Conservation (phyloP, 2,113 vertebrate genomes). For the Centropus unirufus region DNA sequence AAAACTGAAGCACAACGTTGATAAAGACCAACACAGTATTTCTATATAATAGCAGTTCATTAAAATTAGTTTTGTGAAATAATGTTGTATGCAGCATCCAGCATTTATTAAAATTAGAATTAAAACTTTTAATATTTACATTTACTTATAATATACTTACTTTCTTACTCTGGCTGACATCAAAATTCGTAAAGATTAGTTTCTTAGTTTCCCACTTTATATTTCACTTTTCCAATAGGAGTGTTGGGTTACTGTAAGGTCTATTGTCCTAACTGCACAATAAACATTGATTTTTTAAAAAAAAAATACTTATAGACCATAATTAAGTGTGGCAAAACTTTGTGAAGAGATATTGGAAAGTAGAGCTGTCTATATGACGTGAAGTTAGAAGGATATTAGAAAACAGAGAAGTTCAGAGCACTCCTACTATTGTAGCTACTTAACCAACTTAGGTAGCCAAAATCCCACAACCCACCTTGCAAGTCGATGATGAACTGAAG, state of each 20-base stretch:
- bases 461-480: neutral
- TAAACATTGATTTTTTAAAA: neutral
- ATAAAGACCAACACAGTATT: neutral
- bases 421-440: neutral
- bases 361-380: neutral
- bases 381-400: neutral
- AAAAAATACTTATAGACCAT: neutral
- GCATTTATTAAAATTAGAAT: neutral
- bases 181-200: neutral
- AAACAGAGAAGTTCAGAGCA: neutral
- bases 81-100: neutral
- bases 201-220: neutral
- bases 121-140: neutral
- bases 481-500: neutral
- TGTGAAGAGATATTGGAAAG: neutral
- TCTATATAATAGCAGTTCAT: neutral
- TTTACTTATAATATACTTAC: neutral
- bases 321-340: neutral
- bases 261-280: neutral
- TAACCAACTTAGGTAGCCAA: neutral
- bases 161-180: neutral
- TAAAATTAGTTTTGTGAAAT: neutral
- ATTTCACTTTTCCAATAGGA: neutral
- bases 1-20: neutral
- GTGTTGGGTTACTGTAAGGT: neutral